Conservation (phyloP, 2,113 vertebrate species). For the Callaeas wilsoni region DNA sequence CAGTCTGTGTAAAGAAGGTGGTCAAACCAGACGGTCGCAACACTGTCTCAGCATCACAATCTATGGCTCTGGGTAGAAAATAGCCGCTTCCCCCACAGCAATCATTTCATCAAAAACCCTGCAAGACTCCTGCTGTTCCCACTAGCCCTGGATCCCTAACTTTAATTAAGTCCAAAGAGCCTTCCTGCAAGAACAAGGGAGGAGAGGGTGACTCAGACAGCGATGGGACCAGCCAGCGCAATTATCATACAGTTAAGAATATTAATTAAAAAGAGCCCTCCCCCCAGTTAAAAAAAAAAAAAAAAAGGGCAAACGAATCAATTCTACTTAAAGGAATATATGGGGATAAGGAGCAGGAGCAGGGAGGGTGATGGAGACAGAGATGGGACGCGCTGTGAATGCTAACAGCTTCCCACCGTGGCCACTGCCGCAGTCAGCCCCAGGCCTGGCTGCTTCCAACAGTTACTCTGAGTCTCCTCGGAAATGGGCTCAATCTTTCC, state of each 20-base stretch:
- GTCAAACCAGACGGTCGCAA: not conserved
- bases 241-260: conserved; percentile 50
- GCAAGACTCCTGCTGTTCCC: conserved; percentile 21
- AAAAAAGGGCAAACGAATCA: not conserved
- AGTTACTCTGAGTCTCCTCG: conserved; percentile 1
- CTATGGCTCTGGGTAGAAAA: not conserved
- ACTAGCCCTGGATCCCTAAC: conserved; percentile 28
- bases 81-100: not conserved
- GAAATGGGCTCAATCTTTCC: conserved; percentile 7
- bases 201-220: conserved; percentile 36
- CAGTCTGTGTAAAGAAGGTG: not conserved
- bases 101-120: conserved; percentile 32
- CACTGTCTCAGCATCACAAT: not conserved
- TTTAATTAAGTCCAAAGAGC: conserved; percentile 57
- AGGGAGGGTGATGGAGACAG: not conserved
- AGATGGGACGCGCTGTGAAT: not conserved
- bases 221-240: not conserved
- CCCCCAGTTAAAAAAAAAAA: not conserved
- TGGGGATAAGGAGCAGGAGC: not conserved
- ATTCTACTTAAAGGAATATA: conserved; percentile 38
- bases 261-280: conserved; percentile 48
- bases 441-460: conserved; percentile 26
- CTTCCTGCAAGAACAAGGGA: not conserved
- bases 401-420: conserved; percentile 16
- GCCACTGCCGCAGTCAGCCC: conserved; percentile 20